Percentiles rank a stretch among this genome's conserved stretches.
Evolutionary conservation across 37 sponge, comb jelly and placozoan species (phyloP).

Genomic region (Axinella damicornis): DNA sequence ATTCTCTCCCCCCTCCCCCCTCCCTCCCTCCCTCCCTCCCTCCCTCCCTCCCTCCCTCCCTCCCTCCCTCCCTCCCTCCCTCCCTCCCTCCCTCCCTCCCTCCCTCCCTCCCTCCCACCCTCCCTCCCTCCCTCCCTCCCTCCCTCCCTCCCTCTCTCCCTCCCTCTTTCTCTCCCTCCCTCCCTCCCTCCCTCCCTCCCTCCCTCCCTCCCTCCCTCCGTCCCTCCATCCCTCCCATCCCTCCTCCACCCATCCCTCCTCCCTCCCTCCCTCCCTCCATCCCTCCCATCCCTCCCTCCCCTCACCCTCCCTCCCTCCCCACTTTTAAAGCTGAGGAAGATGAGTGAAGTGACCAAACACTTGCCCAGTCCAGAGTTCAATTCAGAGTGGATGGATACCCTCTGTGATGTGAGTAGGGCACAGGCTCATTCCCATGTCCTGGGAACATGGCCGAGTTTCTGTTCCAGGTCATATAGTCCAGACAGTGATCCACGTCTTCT

Average conservation of each 20-base stretch:
- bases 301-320: background rate
- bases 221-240: background rate
- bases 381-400: slow-evolving; percentile 61
- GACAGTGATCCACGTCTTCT: too few relatives aligned
- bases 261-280: background rate
- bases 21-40: background rate
- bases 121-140: background rate
- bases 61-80: background rate
- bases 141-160: background rate
- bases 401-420: slow-evolving; percentile 74
- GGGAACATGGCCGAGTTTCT: too few relatives aligned
- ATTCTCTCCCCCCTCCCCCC: background rate
- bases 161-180: background rate
- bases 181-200: background rate
- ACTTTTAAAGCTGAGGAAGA: slow-evolving; percentile 63
- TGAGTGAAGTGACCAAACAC: slow-evolving; percentile 55
- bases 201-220: background rate
- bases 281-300: background rate
- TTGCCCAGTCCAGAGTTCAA: slow-evolving; percentile 47
- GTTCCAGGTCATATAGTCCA: too few relatives aligned
- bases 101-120: background rate
- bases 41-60: background rate
- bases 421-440: too few relatives aligned
- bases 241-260: too few relatives aligned
- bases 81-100: background rate